Percentiles rank a stretch among this genome's conserved stretches.
phyloP scores from a whole-genome alignment of 2,113 vertebrate genomes.

The Entomyzon cyanotis region DNA sequence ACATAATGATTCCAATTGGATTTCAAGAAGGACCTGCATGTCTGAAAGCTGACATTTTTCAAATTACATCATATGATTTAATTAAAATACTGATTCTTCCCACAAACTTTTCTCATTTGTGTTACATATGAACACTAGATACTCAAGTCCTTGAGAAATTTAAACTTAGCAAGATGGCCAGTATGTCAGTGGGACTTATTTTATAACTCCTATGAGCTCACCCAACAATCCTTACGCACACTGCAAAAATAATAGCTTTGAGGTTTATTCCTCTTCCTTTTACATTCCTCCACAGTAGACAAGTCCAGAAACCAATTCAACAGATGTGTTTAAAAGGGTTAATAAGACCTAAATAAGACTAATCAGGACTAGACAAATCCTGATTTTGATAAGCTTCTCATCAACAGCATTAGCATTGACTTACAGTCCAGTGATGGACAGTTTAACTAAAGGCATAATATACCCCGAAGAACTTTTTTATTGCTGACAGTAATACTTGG shows the following conservation, averaged over 20 bases:
- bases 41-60: background rate
- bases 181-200: background rate
- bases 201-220: background rate
- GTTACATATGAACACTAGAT: background rate
- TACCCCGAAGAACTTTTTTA: slow-evolving; percentile 26
- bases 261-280: background rate
- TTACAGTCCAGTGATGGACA: background rate
- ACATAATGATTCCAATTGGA: background rate
- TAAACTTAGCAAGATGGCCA: background rate
- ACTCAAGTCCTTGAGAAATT: background rate
- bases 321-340: background rate
- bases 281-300: background rate
- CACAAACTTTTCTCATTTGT: background rate
- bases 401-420: background rate
- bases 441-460: background rate
- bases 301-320: background rate
- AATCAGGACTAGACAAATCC: background rate
- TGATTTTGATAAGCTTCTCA: slow-evolving; percentile 19
- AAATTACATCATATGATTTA: background rate
- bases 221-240: background rate
- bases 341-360: background rate
- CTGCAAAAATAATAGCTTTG: background rate
- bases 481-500: slow-evolving; percentile 29
- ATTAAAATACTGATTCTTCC: background rate
- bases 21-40: background rate